phyloP scores from a whole-genome alignment of 2,113 vertebrate genomes.

The Arothron firmamentum region DNA sequence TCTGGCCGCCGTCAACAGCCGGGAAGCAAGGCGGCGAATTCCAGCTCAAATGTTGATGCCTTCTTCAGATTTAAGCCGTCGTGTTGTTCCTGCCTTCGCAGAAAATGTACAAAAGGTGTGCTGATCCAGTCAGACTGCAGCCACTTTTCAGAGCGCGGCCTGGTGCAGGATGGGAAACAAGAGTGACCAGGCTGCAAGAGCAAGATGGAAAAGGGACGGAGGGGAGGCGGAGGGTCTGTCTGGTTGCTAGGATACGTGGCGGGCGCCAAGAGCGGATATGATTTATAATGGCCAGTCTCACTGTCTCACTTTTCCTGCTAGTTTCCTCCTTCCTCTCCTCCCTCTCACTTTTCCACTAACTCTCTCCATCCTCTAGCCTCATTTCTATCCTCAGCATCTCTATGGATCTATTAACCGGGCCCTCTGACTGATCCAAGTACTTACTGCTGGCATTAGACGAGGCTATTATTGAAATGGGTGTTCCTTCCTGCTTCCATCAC shows the following conservation, averaged over 20 bases:
- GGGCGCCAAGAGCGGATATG: conserved; percentile 72
- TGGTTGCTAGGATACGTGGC: conserved; percentile 73
- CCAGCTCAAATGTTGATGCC: no score
- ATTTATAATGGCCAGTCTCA: conserved; percentile 73
- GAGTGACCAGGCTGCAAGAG: conserved; percentile 58
- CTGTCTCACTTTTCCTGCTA: conserved; percentile 65
- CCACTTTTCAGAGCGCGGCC: conserved; percentile 54
- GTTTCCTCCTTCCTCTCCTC: conserved; percentile 61
- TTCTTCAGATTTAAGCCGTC: no score
- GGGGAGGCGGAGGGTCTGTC: conserved; percentile 62
- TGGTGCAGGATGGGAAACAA: conserved; percentile 62
- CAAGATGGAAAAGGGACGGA: conserved; percentile 54
- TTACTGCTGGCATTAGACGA: conserved; percentile 25
- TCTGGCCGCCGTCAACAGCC: background rate
- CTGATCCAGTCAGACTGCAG: conserved; percentile 9
- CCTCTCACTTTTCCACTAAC: conserved; percentile 46
- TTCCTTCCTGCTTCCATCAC: conserved; percentile 11
- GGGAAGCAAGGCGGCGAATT: no score
- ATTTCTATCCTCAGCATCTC: conserved; percentile 44
- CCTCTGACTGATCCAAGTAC: conserved; percentile 29
- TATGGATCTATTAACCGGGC: conserved; percentile 26
- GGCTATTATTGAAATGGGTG: conserved; percentile 32
- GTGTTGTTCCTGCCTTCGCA: no score
- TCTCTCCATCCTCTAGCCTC: conserved; percentile 43
- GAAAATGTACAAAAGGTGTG: background rate